These are phyloP conservation scores for Contarinia nasturtii DNA, from an alignment of 1,140 invertebrate species.

Conservation along the genomic window DNA sequence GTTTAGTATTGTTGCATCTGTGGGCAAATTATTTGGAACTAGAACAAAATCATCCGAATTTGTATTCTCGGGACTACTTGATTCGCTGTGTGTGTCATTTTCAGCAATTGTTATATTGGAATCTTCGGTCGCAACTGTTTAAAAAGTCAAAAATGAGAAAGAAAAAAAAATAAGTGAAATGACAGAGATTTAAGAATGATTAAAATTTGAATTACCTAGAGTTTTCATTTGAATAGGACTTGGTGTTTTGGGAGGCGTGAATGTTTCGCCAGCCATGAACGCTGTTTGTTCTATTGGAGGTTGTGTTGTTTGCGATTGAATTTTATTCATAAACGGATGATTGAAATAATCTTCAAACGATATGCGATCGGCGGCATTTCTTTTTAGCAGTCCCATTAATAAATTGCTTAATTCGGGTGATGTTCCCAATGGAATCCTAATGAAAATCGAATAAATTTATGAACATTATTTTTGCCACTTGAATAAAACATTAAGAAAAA, in stretches of 20 bases:
- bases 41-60: slow-evolving; percentile 64
- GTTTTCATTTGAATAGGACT: slow-evolving; percentile 17
- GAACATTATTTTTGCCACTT: not conserved
- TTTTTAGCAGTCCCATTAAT: slow-evolving; percentile 66
- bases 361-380: slow-evolving; percentile 89
- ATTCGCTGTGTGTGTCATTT: slow-evolving; percentile 17
- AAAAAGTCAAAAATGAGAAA: not conserved
- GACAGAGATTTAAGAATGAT: too few species aligned
- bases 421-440: slow-evolving; percentile 80
- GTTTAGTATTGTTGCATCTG: slow-evolving; percentile 13
- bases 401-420: slow-evolving; percentile 77
- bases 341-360: slow-evolving; percentile 89
- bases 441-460: not conserved
- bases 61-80: slow-evolving; percentile 40
- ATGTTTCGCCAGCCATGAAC: slow-evolving; percentile 15
- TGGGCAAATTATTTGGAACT: slow-evolving; percentile 52
- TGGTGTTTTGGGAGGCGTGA: slow-evolving; percentile 17
- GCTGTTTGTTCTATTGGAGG: not conserved
- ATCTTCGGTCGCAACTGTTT: not conserved
- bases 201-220: too few species aligned
- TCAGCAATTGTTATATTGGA: not conserved
- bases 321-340: slow-evolving; percentile 71
- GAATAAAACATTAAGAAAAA: not conserved
- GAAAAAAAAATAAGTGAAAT: not conserved
- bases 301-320: slow-evolving; percentile 25